A percentile compares a stretch with the other conserved stretches of the same genome.
Conservation (phyloP, 53 echinoderm and acorn worm species). For the Temnopleurus reevesii region DNA sequence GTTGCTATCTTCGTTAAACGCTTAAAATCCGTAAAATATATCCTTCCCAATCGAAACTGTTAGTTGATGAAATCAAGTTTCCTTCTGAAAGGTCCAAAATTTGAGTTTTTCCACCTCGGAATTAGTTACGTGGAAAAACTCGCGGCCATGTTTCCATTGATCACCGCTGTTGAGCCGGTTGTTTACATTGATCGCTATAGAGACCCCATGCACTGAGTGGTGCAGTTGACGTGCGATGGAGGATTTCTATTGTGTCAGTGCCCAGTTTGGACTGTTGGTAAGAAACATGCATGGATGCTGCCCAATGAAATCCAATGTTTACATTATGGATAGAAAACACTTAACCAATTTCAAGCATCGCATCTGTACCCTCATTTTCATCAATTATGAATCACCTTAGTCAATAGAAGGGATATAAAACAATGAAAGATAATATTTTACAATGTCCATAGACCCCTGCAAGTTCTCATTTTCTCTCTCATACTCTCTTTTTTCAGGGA, state of each 20-base stretch:
- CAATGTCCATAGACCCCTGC: too few species aligned
- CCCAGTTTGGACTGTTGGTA: slow-evolving; percentile 48
- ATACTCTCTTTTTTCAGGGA: too few species aligned
- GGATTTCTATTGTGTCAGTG: slow-evolving; percentile 17
- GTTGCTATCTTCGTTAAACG: background rate
- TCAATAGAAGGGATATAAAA: too few species aligned
- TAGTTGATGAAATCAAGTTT: background rate
- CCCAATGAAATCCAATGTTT: slow-evolving; percentile 5
- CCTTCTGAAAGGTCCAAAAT: background rate
- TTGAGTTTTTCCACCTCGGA: background rate
- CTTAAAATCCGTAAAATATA: slow-evolving; percentile 2
- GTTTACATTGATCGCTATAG: slow-evolving; percentile 62
- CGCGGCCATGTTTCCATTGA: slow-evolving; percentile 42
- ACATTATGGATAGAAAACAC: background rate
- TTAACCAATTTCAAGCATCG: too few species aligned
- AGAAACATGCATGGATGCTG: slow-evolving; percentile 31
- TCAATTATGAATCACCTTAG: too few species aligned
- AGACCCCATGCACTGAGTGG: slow-evolving; percentile 41
- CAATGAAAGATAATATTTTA: too few species aligned
- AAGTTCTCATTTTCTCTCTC: too few species aligned
- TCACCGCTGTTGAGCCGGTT: background rate
- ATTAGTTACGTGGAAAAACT: background rate
- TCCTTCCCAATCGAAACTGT: background rate
- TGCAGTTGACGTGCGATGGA: slow-evolving; percentile 21
- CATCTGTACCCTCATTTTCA: too few species aligned